Conservation (phyloP, 2,888 invertebrate genomes). For the Mallateleia sp. region DNA sequence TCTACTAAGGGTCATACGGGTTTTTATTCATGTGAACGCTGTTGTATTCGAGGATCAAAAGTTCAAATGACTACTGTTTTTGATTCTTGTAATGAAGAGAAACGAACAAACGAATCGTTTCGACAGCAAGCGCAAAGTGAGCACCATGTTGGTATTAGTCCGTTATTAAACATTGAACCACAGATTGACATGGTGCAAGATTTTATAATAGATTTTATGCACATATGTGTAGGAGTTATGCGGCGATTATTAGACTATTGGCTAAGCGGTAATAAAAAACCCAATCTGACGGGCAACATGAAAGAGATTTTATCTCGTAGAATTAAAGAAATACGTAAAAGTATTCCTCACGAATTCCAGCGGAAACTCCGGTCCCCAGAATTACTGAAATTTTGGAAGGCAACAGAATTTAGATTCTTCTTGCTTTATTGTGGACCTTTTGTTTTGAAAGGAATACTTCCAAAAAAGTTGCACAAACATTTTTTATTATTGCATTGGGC, state of each 20-base stretch:
- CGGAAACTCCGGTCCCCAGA: conserved; percentile 39
- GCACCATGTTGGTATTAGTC: conserved; percentile 14
- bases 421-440: conserved; percentile 45
- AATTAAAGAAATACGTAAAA: conserved; percentile 21
- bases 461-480: conserved; percentile 16
- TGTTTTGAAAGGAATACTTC: conserved; percentile 44
- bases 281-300: background rate
- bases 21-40: conserved; percentile 72
- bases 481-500: conserved; percentile 28
- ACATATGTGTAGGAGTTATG: conserved; percentile 14
- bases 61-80: conserved; percentile 38
- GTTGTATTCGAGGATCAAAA: conserved; percentile 55
- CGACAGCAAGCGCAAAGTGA: no score
- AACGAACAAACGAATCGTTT: conserved; percentile 7
- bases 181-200: conserved; percentile 13
- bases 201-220: conserved; percentile 8
- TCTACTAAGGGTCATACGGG: conserved; percentile 74
- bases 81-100: conserved; percentile 9
- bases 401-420: no score
- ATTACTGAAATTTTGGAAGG: conserved; percentile 24
- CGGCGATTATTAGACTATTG: conserved; percentile 12
- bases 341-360: conserved; percentile 52
- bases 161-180: conserved; percentile 20
- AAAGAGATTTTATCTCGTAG: conserved; percentile 8
- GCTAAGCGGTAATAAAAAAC: conserved; percentile 12